Percentiles rank a stretch among this genome's conserved stretches.
These are phyloP conservation scores for Felis chaus DNA, from an alignment of 2,113 vertebrate species.

Conservation along the genomic window DNA sequence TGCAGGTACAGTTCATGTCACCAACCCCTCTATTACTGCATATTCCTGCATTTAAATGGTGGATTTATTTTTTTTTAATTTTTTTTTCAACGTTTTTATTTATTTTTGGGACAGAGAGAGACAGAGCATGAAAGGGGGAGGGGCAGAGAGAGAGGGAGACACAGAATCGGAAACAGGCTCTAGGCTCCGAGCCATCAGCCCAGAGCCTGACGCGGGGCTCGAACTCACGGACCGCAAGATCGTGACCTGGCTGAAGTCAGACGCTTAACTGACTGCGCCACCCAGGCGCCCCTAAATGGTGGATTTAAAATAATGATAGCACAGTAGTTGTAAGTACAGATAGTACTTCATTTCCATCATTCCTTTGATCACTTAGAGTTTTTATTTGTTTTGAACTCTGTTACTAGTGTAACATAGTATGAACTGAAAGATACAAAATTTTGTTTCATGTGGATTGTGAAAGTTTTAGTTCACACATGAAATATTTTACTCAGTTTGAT, in stretches of 20 bases:
- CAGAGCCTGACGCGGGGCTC: no score
- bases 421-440: background rate
- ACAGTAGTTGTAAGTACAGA: background rate
- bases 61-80: background rate
- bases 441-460: background rate
- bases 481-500: conserved; percentile 10
- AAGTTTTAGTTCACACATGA: background rate
- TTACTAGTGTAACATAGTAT: background rate
- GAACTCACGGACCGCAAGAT: no score
- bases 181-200: no score
- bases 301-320: conserved; percentile 3
- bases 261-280: no score
- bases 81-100: no score
- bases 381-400: background rate
- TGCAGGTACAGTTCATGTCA: background rate
- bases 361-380: conserved; percentile 20
- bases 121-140: no score
- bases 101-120: no score
- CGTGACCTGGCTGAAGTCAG: no score
- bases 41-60: conserved; percentile 32
- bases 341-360: background rate
- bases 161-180: no score
- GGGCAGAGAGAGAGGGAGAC: no score
- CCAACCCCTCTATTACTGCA: background rate
- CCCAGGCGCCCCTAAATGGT: background rate